A percentile compares a stretch with the other conserved stretches of the same genome.
phyloP scores from a whole-genome alignment of 2,113 vertebrate genomes.

The Orientallactaga bullata region DNA sequence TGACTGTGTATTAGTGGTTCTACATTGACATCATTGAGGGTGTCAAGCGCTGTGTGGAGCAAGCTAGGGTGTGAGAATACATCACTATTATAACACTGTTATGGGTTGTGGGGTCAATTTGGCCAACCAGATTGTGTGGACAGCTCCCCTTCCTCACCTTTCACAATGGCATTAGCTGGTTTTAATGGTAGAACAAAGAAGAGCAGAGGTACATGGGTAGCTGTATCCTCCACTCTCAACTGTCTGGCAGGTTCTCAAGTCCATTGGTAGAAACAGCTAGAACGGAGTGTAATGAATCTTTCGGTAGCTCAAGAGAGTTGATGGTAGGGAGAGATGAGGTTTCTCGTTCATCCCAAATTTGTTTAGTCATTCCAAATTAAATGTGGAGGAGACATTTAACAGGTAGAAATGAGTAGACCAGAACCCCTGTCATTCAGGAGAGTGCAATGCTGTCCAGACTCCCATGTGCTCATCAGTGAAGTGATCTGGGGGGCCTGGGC shows the following conservation, averaged over 20 bases:
- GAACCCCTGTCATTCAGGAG: neutral
- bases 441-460: accelerated
- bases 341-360: neutral
- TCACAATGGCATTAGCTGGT: accelerated
- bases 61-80: accelerated
- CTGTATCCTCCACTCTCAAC: accelerated
- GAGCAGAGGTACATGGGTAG: neutral
- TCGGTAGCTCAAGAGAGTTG: neutral
- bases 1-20: neutral
- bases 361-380: neutral
- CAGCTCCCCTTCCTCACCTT: neutral
- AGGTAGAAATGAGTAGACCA: neutral
- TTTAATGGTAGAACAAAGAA: neutral
- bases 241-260: neutral
- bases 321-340: neutral
- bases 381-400: neutral
- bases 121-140: accelerated
- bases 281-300: no score
- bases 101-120: neutral
- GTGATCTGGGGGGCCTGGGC: neutral
- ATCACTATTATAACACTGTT: no score
- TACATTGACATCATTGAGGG: accelerated
- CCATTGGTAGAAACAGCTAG: neutral
- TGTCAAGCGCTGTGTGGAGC: neutral
- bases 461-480: accelerated